Evolutionary conservation across 2,113 vertebrate species (phyloP), one percentile per base, ranked within the genome.

Genomic region (Galbula dea): DNA sequence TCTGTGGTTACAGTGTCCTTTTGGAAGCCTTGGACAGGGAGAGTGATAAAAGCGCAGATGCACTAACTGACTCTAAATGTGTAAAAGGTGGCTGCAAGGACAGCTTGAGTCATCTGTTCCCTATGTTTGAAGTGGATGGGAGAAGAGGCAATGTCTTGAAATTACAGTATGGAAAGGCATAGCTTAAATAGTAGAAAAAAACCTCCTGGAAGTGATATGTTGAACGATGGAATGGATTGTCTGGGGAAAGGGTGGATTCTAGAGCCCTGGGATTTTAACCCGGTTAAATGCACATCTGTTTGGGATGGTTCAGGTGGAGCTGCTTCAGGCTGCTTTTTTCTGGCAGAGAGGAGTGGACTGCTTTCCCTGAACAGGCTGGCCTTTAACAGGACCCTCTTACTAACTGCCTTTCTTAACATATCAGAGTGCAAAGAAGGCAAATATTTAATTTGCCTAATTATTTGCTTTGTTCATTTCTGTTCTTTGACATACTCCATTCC

Each of bases 161-260:
- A 74, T 55, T 51, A 74, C 5, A 61, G 29, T 39, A 77, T 71
- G 41, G 63, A 57, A 85, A 76, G 74, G 37, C 23, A 46, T 16
- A 66, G 54, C 7, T 54, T 77, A 73, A 91, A 41, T 58, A 18
- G 34, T 89, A 88, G 72, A 43, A 89, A 89, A 43, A 91, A 27
- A 29, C 2, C 54, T 86, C 11, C 72, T 90, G 9, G 2, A 88
- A 83, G 5, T 65, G 45, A 62, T 68, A 32, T 59, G 23, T 37
- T 58, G 68, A 86, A 90, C 71, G 76, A 37, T 86, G 83, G 73
- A 91, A 90, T n/a, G 72, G 39, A 83, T 83, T 93, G 43, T 88
- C 90, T 90, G 65, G 93, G 75, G 92, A 93, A 21, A 93, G 92
- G 95, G 93, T 63, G 92, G 90, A 86, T 32, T 86, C 55, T 54